These are phyloP conservation scores for Acanthurus lineatus DNA, from an alignment of 2,797 vertebrate species.

Conservation along the genomic window DNA sequence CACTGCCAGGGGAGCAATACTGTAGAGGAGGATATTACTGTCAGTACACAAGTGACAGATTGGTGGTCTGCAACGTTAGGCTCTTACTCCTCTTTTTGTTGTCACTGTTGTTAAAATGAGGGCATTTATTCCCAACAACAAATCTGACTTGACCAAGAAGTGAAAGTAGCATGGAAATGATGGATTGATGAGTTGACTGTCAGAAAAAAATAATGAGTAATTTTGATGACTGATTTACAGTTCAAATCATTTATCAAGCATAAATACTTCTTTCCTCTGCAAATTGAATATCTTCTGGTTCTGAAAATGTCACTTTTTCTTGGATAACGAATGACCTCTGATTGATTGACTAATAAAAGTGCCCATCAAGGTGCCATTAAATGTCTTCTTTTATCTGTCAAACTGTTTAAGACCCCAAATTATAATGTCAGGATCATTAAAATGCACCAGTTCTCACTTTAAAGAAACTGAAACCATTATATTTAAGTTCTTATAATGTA, in stretches of 20 bases:
- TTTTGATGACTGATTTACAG: not conserved
- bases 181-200: not conserved
- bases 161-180: not conserved
- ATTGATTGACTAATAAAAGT: not conserved
- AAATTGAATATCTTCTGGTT: not conserved
- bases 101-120: slow-evolving; percentile 58
- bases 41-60: slow-evolving; percentile 75
- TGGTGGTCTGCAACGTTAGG: slow-evolving; percentile 52
- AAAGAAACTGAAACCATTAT: too few relatives aligned
- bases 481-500: too few relatives aligned
- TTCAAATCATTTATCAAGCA: not conserved
- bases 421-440: too few relatives aligned
- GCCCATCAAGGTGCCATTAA: too few relatives aligned
- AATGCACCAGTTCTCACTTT: too few relatives aligned
- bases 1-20: slow-evolving; percentile 76
- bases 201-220: not conserved
- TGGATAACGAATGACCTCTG: not conserved
- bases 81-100: slow-evolving; percentile 61
- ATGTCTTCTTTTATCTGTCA: too few relatives aligned
- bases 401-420: too few relatives aligned
- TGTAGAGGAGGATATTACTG: slow-evolving; percentile 81
- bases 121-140: slow-evolving; percentile 44
- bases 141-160: not conserved
- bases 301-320: not conserved
- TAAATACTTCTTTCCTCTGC: not conserved